Evolutionary conservation across 2,888 invertebrate species (phyloP), one percentile per base, ranked within the genome.

Genomic region (Pollenia griseotomentosa): DNA sequence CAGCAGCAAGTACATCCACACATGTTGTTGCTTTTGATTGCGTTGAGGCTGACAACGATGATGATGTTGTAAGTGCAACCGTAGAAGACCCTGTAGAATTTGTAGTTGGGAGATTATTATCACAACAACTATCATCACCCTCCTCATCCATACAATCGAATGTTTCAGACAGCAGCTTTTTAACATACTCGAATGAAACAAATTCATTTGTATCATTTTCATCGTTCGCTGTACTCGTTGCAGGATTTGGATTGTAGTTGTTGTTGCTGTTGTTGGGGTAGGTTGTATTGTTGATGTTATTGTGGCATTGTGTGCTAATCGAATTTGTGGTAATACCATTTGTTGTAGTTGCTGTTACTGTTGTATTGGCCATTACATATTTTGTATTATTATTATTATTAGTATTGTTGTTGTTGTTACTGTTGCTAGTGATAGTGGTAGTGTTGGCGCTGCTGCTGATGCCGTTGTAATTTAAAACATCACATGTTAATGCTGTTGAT

Each of bases 121-220:
- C 68, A 68, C 57, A 73, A 42, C 79, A 74, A 48, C 73, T 79
- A 23, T 42, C 74, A 68, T 73, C 70, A 51, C 70, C 66, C 14
- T 73, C 88, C 66, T 87, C 83, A 66, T 88, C 89, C 88, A 90
- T 89, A 75, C 90, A 89, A 53, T 92, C 93, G 85, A 91, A 92
- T 71, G 91, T 90, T 89, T 93, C 93, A 65, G 92, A 91, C 33
- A 93, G 90, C 88, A 93, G 90, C 89, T 92, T 94, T 89, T 92
- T 93, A 89, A 93, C 94, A 89, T 93, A 93, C 87, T 94, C 93
- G 88, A 93, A 94, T 80, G 93, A 93, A 75, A 93, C 93, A 88
- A 91, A 93, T 88, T 93, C 94, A 81, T 90, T 88, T 89, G 86
- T 12, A 81, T 77, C 74, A 53, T 42, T 63, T 89, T 84, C 51